Base-by-base conservation (phyloP, 2,888 invertebrate species). In the Laspeyria flexula region DNA sequence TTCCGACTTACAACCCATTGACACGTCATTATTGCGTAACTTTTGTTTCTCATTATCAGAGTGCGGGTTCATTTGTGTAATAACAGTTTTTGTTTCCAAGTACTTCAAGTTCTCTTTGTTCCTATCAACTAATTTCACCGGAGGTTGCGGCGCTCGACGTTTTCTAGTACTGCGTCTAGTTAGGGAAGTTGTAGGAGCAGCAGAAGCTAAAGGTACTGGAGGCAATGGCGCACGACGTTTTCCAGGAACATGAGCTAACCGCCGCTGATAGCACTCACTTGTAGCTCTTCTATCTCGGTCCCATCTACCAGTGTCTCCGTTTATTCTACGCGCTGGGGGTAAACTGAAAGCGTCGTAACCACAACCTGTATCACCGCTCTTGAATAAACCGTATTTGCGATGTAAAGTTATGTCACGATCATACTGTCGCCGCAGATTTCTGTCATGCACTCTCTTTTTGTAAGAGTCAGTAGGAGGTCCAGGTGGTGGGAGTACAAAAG, bases 221-320 rank as follows among this genome's bases (percentile, higher is more conserved):
- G 96, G 96, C 60, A 93, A 93, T 0, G 96, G 96, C 0, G 96
- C 96, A 73, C 94, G 94, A 41, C 96, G 86, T 79, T 96, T 96
- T 16, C 96, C 96, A 62, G 95, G 96, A 0, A 96, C 96, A 86
- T 96, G 95, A 3, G 94, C 93, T 7, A 94, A 92, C 60, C 93
- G 93, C 38, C 93, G 93, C 54, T 93, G 93, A 61, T 93, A 93
- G 16, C 93, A 92, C 83, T 95, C 95, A 73, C 95, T 95, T n/a
- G 93, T 91, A 15, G 94, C 94, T 66, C 95, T 87, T 34, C 94
- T 86, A 27, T 90, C 89, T 41, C 90, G 83, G 21, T 81, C 75
- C 60, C 59, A 70, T 65, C 82, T 80, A 47, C 51, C 62, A 27
- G 59, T 46, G 38, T 69, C 70, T 13, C 54, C 52, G 65, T 59